phyloP scores from a whole-genome alignment of 1,140 invertebrate genomes.

The Pygmarrhopalites habei region DNA sequence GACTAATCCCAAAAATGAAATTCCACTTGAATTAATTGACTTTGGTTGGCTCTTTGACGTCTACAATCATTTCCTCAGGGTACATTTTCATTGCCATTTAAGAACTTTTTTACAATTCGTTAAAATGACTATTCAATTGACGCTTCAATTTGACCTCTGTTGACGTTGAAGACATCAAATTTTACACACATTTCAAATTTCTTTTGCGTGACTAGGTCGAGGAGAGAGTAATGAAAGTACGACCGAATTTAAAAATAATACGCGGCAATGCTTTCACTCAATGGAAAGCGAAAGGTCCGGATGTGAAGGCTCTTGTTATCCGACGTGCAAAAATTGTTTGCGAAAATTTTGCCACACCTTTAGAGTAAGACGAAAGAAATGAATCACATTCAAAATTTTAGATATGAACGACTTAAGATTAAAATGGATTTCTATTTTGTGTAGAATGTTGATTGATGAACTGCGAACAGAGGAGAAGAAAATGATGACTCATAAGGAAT shows the following conservation, averaged over 20 bases:
- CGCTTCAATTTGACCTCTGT: no score
- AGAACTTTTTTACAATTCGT: no score
- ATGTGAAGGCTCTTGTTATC: constrained; percentile 24
- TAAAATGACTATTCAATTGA: no score
- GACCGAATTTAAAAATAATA: constrained; percentile 29
- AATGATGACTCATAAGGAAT: constrained; percentile 25
- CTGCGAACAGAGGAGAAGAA: constrained; percentile 24
- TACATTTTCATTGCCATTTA: no score
- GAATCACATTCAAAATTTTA: no score
- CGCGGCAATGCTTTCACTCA: constrained; percentile 26
- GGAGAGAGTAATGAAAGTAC: constrained; percentile 10
- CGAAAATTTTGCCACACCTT: constrained; percentile 34
- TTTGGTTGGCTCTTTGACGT: constrained; percentile 24
- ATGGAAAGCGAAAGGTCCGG: constrained; percentile 25
- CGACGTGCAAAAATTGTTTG: constrained; percentile 29
- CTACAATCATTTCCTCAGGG: constrained; percentile 20
- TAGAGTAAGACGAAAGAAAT: constrained; percentile 26
- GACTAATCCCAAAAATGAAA: neutral
- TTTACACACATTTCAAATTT: no score
- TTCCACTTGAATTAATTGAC: constrained; percentile 11
- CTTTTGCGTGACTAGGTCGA: no score
- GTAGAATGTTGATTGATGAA: constrained; percentile 34
- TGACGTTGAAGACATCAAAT: no score
- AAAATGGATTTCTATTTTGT: no score
- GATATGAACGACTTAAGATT: no score